Conservation (phyloP, 2,113 vertebrate species). For the Calyptomena viridis region DNA sequence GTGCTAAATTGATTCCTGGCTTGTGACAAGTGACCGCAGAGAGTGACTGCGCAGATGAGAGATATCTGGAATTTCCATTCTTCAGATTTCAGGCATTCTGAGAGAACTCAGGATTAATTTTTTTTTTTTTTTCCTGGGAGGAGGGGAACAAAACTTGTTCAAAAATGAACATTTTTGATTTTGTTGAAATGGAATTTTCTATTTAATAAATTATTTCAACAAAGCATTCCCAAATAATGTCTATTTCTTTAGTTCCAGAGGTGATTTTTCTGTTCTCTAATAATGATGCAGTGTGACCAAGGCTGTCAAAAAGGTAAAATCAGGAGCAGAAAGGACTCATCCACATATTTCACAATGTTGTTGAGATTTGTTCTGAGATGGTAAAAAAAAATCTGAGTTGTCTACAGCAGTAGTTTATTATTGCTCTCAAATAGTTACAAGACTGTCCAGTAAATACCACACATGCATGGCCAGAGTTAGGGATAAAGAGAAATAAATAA, state of each 20-base stretch:
- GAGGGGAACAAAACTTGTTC: neutral
- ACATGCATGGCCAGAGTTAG: neutral
- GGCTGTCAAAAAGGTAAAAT: neutral
- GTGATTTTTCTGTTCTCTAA: neutral
- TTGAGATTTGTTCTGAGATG: neutral
- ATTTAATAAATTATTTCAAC: neutral
- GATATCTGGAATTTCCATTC: neutral
- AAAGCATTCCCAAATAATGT: neutral
- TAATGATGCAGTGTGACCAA: neutral
- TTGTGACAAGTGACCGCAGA: neutral
- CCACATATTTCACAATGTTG: neutral
- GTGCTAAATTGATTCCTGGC: conserved; percentile 14
- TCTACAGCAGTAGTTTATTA: neutral
- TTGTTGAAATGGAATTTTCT: neutral
- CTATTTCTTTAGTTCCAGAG: neutral
- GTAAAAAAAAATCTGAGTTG: neutral
- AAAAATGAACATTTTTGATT: neutral
- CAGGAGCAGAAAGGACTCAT: neutral
- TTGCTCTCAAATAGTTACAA: neutral
- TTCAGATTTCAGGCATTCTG: neutral
- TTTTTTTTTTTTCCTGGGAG: neutral
- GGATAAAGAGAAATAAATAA: neutral
- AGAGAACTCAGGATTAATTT: neutral
- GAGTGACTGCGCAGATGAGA: neutral
- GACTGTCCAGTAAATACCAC: neutral